Percentiles rank a stretch among this genome's conserved stretches.
Conservation (phyloP, 2,888 invertebrate species). For the Dryococelus australis region DNA sequence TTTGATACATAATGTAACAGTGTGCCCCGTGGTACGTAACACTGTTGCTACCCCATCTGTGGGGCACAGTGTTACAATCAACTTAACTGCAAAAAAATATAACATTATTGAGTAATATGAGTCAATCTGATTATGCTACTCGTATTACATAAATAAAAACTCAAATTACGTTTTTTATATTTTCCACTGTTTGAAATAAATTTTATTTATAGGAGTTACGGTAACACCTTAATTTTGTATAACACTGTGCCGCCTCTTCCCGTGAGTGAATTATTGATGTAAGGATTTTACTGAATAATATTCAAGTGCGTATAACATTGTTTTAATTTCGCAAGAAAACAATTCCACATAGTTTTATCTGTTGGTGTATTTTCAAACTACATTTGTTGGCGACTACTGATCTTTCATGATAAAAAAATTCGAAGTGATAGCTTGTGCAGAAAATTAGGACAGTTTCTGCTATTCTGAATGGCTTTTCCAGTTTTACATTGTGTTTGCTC, state of each 20-base stretch:
- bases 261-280: too few relatives aligned
- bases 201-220: background rate
- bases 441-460: too few relatives aligned
- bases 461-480: too few relatives aligned
- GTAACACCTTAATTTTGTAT: background rate
- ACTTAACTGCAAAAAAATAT: background rate
- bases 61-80: background rate
- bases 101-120: background rate
- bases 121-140: background rate
- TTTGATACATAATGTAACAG: background rate
- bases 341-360: too few relatives aligned
- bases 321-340: too few relatives aligned
- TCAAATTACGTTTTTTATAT: background rate
- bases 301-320: too few relatives aligned
- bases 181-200: background rate
- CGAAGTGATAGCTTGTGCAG: too few relatives aligned
- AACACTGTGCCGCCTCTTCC: background rate
- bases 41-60: slow-evolving; percentile 17
- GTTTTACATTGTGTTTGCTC: too few relatives aligned
- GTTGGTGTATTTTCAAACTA: too few relatives aligned
- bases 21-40: background rate
- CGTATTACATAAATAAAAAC: background rate
- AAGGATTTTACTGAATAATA: too few relatives aligned
- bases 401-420: too few relatives aligned
- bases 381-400: too few relatives aligned